Percentiles rank a stretch among this genome's conserved stretches.
Conservation (phyloP, 1,140 invertebrate species). For the Cyclina sinensis region DNA sequence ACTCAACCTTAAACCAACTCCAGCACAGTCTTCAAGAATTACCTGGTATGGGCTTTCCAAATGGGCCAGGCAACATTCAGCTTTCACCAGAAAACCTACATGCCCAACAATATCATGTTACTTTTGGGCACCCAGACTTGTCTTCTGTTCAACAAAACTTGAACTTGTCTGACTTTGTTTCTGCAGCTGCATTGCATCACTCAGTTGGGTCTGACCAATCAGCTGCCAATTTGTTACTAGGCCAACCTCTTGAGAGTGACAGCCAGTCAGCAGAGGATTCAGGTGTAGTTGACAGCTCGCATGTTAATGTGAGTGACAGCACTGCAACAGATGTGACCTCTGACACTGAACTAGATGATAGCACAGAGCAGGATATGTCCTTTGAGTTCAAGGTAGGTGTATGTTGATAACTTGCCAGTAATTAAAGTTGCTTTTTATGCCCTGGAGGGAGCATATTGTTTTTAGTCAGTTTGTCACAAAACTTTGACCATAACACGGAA, state of each 20-base stretch:
- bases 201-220: slow-evolving; percentile 56
- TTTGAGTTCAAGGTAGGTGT: slow-evolving; percentile 69
- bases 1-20: slow-evolving; percentile 31
- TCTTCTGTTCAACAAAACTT: slow-evolving; percentile 47
- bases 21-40: slow-evolving; percentile 55
- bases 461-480: too few relatives aligned
- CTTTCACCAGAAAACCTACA: slow-evolving; percentile 49
- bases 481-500: too few relatives aligned
- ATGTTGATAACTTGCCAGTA: too few relatives aligned
- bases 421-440: too few relatives aligned
- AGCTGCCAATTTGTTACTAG: not conserved
- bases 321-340: slow-evolving; percentile 17
- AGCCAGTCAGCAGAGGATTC: slow-evolving; percentile 30
- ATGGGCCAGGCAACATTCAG: slow-evolving; percentile 4
- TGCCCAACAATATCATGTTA: slow-evolving; percentile 20
- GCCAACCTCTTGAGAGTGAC: slow-evolving; percentile 7
- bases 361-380: slow-evolving; percentile 59
- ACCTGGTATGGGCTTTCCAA: slow-evolving; percentile 36
- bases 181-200: slow-evolving; percentile 3
- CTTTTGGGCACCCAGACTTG: slow-evolving; percentile 33
- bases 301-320: slow-evolving; percentile 64
- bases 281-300: slow-evolving; percentile 58
- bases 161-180: slow-evolving; percentile 34
- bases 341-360: slow-evolving; percentile 52
- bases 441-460: too few relatives aligned